These are phyloP conservation scores for Clivina fossor DNA, from an alignment of 2,888 invertebrate species.

Conservation along the genomic window DNA sequence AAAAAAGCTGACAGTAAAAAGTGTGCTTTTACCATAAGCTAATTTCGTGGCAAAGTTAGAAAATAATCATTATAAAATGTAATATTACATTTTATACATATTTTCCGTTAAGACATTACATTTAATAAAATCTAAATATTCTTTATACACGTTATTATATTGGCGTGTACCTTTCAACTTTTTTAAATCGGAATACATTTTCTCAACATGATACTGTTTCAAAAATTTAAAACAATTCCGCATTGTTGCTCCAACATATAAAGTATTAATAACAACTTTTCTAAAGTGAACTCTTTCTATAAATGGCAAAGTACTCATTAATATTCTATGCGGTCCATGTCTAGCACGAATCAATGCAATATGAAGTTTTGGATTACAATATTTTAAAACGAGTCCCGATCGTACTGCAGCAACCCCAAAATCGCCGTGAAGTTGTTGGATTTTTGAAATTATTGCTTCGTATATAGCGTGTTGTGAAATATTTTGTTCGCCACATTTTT, in stretches of 20 bases:
- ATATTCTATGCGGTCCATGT: constrained; percentile 74
- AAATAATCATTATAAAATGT: too few relatives aligned
- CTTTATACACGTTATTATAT: constrained; percentile 3
- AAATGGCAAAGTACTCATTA: constrained; percentile 69
- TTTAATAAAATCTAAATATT: too few relatives aligned
- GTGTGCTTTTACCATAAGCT: too few relatives aligned
- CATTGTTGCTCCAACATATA: constrained; percentile 77
- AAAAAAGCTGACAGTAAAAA: too few relatives aligned
- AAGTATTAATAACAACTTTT: constrained; percentile 62
- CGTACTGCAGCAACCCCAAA: constrained; percentile 70
- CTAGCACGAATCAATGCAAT: constrained; percentile 72
- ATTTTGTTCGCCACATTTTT: too few relatives aligned
- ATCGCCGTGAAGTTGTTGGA: constrained; percentile 74
- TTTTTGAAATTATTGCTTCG: constrained; percentile 61
- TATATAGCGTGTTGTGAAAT: constrained; percentile 60
- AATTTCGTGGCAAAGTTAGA: too few relatives aligned
- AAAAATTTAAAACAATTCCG: constrained; percentile 78
- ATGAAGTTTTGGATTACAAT: constrained; percentile 75
- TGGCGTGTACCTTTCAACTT: constrained; percentile 10
- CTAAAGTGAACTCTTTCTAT: constrained; percentile 67
- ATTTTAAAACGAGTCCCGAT: constrained; percentile 71
- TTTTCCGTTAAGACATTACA: too few relatives aligned
- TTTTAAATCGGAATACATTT: constrained; percentile 55
- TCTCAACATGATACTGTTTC: constrained; percentile 66
- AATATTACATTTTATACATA: too few relatives aligned